Evolutionary conservation across 2,113 vertebrate genomes (phyloP).

Genomic region (Myrmophylax atrothorax): DNA sequence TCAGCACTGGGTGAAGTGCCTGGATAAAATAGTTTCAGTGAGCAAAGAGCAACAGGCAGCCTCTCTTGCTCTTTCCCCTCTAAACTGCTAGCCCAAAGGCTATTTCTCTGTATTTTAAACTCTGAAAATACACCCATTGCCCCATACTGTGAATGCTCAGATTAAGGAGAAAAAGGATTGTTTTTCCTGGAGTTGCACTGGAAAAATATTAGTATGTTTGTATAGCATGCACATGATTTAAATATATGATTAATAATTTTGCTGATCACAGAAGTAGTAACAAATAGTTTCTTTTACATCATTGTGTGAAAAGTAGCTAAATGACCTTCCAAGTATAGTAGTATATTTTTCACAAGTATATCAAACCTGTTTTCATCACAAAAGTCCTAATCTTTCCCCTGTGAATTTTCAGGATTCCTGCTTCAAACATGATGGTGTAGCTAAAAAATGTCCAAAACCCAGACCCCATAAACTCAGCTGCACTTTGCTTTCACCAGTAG

Average conservation of each 20-base stretch:
- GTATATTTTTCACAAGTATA: background rate
- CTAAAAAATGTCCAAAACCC: background rate
- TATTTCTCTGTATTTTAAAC: background rate
- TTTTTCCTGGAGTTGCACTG: background rate
- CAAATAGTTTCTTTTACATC: background rate
- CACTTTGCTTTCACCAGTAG: background rate
- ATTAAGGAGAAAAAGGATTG: background rate
- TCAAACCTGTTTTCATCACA: background rate
- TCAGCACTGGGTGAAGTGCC: background rate
- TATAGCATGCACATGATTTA: background rate
- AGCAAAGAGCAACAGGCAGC: background rate
- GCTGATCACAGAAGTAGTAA: background rate
- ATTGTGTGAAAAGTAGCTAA: background rate
- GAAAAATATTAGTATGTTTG: background rate
- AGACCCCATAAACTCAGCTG: fast-evolving
- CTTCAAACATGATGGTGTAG: background rate
- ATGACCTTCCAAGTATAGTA: background rate
- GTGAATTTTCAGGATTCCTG: background rate
- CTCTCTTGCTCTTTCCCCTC: background rate
- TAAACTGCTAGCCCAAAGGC: background rate
- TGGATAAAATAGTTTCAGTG: background rate
- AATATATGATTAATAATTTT: background rate
- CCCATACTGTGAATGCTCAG: background rate
- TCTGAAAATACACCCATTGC: background rate
- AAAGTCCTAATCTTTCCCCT: background rate